Conservation (phyloP, 2,888 invertebrate species). For the Lithophane socia region DNA sequence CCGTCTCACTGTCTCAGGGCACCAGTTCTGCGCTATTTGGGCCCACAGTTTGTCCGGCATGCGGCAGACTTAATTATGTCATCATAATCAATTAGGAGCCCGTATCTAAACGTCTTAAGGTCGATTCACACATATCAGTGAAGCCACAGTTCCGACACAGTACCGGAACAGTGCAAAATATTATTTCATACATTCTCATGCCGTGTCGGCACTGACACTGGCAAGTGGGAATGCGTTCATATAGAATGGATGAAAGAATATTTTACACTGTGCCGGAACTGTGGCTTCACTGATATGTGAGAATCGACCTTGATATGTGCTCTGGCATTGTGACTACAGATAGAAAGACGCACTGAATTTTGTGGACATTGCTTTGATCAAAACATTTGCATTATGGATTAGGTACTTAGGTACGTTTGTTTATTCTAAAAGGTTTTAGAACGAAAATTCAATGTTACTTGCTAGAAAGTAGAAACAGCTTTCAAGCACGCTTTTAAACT, state of each 20-base stretch:
- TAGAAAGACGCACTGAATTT: background rate
- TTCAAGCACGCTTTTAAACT: slow-evolving; percentile 65
- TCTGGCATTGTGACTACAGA: background rate
- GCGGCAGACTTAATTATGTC: background rate
- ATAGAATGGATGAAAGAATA: too few species aligned
- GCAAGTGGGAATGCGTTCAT: too few species aligned
- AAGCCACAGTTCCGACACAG: too few species aligned
- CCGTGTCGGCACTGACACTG: too few species aligned
- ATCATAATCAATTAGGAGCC: background rate
- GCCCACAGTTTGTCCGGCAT: too few species aligned
- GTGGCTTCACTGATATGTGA: too few species aligned
- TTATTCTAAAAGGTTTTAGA: background rate
- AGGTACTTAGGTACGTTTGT: background rate
- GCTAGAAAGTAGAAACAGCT: slow-evolving; percentile 46
- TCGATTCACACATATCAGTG: too few species aligned
- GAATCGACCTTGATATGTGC: background rate
- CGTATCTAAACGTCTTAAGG: background rate
- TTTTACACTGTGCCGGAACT: too few species aligned
- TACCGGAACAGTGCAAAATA: too few species aligned
- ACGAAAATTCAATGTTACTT: slow-evolving; percentile 19
- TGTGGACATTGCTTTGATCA: background rate
- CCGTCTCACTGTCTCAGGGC: too few species aligned
- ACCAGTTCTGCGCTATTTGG: too few species aligned
- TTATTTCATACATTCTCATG: too few species aligned
- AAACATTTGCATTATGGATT: slow-evolving; percentile 1